Conservation (phyloP, 2,113 vertebrate genomes). For the Caloenas nicobarica region DNA sequence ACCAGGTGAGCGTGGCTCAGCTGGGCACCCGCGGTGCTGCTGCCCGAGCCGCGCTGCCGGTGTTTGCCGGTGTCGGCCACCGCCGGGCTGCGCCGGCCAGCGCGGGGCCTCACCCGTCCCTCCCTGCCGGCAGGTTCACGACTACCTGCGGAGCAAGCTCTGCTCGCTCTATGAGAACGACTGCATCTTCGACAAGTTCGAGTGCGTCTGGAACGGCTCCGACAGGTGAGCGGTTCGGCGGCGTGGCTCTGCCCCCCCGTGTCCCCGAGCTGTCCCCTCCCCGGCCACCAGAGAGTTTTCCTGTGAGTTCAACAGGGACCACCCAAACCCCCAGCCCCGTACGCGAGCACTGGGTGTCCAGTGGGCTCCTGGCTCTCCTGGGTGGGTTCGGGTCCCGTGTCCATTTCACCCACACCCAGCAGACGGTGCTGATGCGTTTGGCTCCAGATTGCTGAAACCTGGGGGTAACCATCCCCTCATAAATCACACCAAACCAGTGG, state of each 20-base stretch:
- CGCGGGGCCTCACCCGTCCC: not conserved
- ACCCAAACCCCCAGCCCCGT: accelerated
- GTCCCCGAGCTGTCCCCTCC: not conserved
- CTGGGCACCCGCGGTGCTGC: not conserved
- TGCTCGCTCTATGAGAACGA: constrained; percentile 96
- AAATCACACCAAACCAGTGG: accelerated
- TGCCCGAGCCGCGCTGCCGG: too few relatives aligned
- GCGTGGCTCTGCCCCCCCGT: accelerated
- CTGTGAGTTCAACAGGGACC: too few relatives aligned
- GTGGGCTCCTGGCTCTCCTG: not conserved
- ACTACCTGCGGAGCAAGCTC: constrained; percentile 94
- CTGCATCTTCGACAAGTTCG: constrained; percentile 99
- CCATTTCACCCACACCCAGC: not conserved
- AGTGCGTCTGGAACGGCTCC: constrained; percentile 85
- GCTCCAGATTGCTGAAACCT: not conserved
- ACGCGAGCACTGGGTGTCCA: accelerated
- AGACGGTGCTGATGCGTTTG: not conserved
- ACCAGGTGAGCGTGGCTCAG: constrained; percentile 75
- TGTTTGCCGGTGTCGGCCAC: too few relatives aligned
- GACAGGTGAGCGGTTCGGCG: constrained; percentile 80
- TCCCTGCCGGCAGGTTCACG: constrained; percentile 83
- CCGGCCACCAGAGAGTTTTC: too few relatives aligned
- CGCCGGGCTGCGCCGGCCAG: too few relatives aligned
- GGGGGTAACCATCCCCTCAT: accelerated
- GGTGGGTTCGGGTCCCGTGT: not conserved